Base-by-base conservation (phyloP, 2,113 vertebrate species). In the Thinocorus orbignyianus region DNA sequence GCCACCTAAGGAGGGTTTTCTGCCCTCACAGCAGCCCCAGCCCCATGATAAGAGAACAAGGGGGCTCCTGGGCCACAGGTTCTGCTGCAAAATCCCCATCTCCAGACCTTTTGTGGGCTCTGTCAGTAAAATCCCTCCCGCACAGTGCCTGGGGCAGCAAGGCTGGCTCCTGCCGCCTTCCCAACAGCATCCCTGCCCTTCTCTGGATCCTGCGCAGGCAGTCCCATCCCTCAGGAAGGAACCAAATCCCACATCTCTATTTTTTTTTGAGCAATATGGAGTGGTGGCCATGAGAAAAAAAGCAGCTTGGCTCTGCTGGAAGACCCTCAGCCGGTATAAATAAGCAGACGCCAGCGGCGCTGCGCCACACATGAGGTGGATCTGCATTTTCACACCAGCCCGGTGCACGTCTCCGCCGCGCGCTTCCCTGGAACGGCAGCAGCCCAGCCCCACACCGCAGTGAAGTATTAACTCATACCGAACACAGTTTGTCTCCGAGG, bases 401-500 rank as follows among this genome's bases (percentile, higher is more conserved):
- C 89, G 79, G 90, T 77, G 94, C 92, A 93, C 55, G 84, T 49
- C 94, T 93, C 79, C 61, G 85, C 92, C 85, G 76, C 23, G 25
- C 37, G 3, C 70, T 90, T 92, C 91, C 82, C 95, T 20, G 69
- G 23, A 92, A 70, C 96, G 66, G 97, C 97, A 83, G 97, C 97
- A 86, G 96, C 96, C 88, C 80, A 90, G 97, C 97, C 97, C 97
- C 93, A 95, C 94, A 61, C 97, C 92, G 97, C 97, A 97, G 97
- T 98, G 98, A 98, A 98, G 98, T 98, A 98, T 98, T 98, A 98
- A 98, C 98, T 98, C 98, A 98, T 96, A 98, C 97, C 96, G 96
- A 98, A 98, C 98, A 98, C 97, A 98, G 98, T 98, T 98, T 98
- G 98, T 98, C 98, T 98, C 98, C 95, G 92, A 98, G 98, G 98